Base-by-base conservation (phyloP, 2,888 invertebrate genomes). In the Phyllotreta striolata region DNA sequence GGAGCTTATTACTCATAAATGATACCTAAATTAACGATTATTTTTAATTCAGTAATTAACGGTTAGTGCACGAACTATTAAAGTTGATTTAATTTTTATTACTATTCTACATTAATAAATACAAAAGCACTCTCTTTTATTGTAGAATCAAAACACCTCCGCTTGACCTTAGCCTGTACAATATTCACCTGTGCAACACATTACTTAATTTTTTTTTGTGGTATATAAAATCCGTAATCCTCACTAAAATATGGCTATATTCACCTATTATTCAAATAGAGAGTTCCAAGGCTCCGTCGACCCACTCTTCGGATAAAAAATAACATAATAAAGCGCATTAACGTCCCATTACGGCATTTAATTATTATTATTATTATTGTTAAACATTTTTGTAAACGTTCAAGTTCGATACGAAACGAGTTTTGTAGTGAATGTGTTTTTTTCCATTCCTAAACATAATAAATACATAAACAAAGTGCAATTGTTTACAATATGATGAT, bases 401-500 rank as follows among this genome's bases (percentile, higher is more conserved):
- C 12, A 35, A 49, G 35, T 49, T 49, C 37, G n/a, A 13, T 49
- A 49, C n/a, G 37, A 49, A 35, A 49, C 49, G 35, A 12, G 49
- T 49, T 49, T 49, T 37, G 37, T 37, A 35, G 34, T 10, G 37
- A 35, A 13, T 35, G 49, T 34, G 41, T 41, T 41, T 41, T 10
- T 41, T 41, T 10, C 4, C 41, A 41, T 41, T 9, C 3, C 41
- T n/a, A n/a, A 41, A 41, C 9, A 41, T 9, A 41, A 41, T 41
- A 41, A 10, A n/a, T 41, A 41, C 39, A 52, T 38, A 52, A 52
- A 52, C 38, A 52, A 52, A 37, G 14, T 52, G 52, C 52, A 52
- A 52, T 52, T 52, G 52, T 52, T 52, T 52, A 52, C 38, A 38
- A 52, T 38, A 52, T 14, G 52, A 52, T 52, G 52, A 52, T 39